Conservation (phyloP, 2,888 invertebrate species). For the Sphecodes monilicornis region DNA sequence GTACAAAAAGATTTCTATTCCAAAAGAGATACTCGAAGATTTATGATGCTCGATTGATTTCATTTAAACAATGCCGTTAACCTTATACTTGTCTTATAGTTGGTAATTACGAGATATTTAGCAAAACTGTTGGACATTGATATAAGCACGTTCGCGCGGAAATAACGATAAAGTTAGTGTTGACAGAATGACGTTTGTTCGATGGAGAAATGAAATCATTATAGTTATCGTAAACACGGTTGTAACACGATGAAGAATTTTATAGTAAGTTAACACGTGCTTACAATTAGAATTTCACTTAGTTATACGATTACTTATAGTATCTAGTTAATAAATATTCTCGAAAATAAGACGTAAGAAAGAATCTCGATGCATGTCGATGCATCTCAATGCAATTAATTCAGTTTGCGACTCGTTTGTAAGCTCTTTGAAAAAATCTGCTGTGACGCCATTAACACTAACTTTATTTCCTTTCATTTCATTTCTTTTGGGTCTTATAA, state of each 20-base stretch:
- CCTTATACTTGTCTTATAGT: background rate
- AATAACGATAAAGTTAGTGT: slow-evolving; percentile 8
- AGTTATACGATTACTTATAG: background rate
- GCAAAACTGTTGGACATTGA: background rate
- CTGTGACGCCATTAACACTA: slow-evolving; percentile 19
- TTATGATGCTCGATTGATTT: background rate
- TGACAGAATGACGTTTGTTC: background rate
- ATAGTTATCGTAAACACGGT: too few relatives aligned
- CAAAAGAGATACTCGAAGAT: slow-evolving; percentile 8
- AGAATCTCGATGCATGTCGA: background rate
- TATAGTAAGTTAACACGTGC: too few relatives aligned
- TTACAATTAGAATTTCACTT: slow-evolving; percentile 9
- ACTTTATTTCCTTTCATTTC: slow-evolving; percentile 36
- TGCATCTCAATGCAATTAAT: background rate
- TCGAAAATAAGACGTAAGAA: background rate
- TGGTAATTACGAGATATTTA: slow-evolving; percentile 19
- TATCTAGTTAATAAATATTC: background rate
- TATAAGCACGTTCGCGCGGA: background rate
- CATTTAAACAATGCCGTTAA: slow-evolving; percentile 10
- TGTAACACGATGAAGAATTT: background rate
- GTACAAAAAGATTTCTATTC: slow-evolving; percentile 18
- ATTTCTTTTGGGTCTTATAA: background rate
- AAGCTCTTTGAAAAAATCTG: background rate
- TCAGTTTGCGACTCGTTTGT: background rate
- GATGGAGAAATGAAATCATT: background rate